A percentile compares a stretch with the other conserved stretches of the same genome.
These are phyloP conservation scores for Drosophila nikananu DNA, from an alignment of 1,140 invertebrate species.

Conservation along the genomic window DNA sequence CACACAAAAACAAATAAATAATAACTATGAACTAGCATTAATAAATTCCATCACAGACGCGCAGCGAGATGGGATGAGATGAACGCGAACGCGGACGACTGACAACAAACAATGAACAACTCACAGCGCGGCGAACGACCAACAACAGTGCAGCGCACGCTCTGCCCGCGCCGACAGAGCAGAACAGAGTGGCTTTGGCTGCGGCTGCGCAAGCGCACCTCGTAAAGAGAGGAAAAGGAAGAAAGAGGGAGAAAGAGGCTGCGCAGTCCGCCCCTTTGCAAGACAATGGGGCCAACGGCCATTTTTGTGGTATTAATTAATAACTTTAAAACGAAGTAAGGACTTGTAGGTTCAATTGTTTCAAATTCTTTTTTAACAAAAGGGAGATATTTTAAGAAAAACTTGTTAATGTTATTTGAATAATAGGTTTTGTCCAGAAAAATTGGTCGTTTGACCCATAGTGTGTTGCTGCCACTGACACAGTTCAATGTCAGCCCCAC, in stretches of 20 bases:
- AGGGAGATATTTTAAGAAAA: neutral
- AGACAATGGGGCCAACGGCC: neutral
- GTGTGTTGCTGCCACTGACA: slow-evolving; percentile 63
- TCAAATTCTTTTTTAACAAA: neutral
- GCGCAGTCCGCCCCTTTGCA: slow-evolving; percentile 62
- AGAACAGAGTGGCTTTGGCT: slow-evolving; percentile 8
- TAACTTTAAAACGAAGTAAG: neutral
- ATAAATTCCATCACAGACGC: slow-evolving; percentile 41
- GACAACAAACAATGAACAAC: slow-evolving; percentile 61
- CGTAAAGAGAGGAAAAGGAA: slow-evolving; percentile 15
- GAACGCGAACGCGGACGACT: slow-evolving; percentile 43
- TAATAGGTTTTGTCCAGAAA: neutral
- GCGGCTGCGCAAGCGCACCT: slow-evolving; percentile 31
- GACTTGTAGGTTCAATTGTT: too few relatives aligned
- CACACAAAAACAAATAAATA: slow-evolving; percentile 28
- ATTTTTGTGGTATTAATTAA: neutral
- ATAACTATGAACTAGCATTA: slow-evolving; percentile 17
- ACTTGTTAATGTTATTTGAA: too few relatives aligned
- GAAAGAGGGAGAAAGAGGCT: slow-evolving; percentile 25
- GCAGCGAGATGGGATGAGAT: slow-evolving; percentile 42
- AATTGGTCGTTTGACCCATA: neutral
- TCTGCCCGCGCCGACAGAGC: slow-evolving; percentile 20
- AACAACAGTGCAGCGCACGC: slow-evolving; percentile 18
- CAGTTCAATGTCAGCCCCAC: slow-evolving; percentile 67
- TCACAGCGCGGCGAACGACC: slow-evolving; percentile 29